These are phyloP conservation scores for Patiria miniata DNA, from an alignment of 35 echinoderm and acorn worm genomes.

Conservation along the genomic window DNA sequence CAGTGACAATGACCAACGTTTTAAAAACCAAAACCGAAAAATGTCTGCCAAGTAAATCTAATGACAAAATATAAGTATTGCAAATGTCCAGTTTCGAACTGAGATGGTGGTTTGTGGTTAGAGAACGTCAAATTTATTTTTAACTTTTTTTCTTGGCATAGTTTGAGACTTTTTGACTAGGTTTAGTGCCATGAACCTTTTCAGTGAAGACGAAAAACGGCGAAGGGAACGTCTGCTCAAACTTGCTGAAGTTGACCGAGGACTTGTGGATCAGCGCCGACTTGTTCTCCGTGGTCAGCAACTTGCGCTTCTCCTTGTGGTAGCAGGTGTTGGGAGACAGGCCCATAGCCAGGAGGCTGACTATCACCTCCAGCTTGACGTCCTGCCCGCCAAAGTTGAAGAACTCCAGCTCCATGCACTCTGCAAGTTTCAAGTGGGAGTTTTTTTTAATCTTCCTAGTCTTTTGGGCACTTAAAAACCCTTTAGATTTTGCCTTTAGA, in stretches of 20 bases:
- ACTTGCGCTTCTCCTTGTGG: slow-evolving; percentile 92
- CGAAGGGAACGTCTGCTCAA: slow-evolving; percentile 90
- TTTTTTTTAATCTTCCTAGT: not conserved
- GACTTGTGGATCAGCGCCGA: slow-evolving; percentile 95
- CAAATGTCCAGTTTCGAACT: no score
- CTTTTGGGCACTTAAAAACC: not conserved
- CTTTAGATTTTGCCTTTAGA: no score
- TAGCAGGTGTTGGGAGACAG: slow-evolving; percentile 92
- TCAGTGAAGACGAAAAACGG: slow-evolving; percentile 94
- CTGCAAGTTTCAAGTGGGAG: slow-evolving; percentile 20
- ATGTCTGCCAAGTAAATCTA: no score
- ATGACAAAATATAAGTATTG: no score
- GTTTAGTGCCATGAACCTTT: slow-evolving; percentile 66
- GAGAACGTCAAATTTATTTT: no score
- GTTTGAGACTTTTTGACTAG: no score
- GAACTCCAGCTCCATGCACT: slow-evolving; percentile 65
- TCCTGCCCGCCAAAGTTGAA: slow-evolving; percentile 90
- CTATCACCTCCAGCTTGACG: slow-evolving; percentile 76
- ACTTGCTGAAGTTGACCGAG: slow-evolving; percentile 98
- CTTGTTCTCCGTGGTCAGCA: slow-evolving; percentile 95
- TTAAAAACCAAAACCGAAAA: no score
- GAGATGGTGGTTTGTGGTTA: no score
- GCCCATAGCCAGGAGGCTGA: slow-evolving; percentile 76
- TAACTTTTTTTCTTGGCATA: no score
- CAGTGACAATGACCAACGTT: no score